Evolutionary conservation across 2,797 vertebrate genomes (phyloP).

Genomic region (Botia almorhae): DNA sequence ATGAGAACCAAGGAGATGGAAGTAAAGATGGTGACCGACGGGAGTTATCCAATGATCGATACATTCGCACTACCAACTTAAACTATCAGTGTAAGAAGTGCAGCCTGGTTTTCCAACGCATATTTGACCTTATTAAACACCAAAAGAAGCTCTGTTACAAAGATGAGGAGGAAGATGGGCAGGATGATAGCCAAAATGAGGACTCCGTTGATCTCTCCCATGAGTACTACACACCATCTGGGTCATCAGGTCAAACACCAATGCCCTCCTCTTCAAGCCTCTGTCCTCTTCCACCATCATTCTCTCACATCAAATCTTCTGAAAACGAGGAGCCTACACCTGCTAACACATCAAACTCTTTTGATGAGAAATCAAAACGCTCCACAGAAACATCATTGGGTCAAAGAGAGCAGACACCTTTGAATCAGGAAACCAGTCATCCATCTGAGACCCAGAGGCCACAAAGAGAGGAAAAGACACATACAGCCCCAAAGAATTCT

Average conservation of each 20-base stretch:
- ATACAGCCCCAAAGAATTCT: constrained; percentile 81
- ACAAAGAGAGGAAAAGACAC: constrained; percentile 87
- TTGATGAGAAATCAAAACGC: constrained; percentile 95
- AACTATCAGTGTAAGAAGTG: constrained; percentile 99
- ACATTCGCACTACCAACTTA: constrained; percentile 95
- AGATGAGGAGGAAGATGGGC: constrained; percentile 98
- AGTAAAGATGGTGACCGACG: constrained; percentile 92
- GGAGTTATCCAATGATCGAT: constrained; percentile 95
- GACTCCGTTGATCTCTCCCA: constrained; percentile 92
- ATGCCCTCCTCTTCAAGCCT: constrained; percentile 91
- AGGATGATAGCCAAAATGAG: constrained; percentile 98
- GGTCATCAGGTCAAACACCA: constrained; percentile 96
- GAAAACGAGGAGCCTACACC: constrained; percentile 88
- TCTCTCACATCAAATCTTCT: constrained; percentile 83
- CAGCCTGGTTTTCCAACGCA: constrained; percentile 97
- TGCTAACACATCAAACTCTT: constrained; percentile 79
- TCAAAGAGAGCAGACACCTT: constrained; percentile 87
- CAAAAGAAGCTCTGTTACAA: constrained; percentile 99
- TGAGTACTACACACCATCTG: constrained; percentile 93
- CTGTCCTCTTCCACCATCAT: constrained; percentile 85
- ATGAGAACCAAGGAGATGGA: constrained; percentile 97
- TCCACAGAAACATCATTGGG: constrained; percentile 84
- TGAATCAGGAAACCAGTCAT: constrained; percentile 89
- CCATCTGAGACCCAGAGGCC: constrained; percentile 81
- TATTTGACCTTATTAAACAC: constrained; percentile 99